Evolutionary conservation across 1,140 invertebrate genomes (phyloP).

Genomic region (Bombus breviceps): DNA sequence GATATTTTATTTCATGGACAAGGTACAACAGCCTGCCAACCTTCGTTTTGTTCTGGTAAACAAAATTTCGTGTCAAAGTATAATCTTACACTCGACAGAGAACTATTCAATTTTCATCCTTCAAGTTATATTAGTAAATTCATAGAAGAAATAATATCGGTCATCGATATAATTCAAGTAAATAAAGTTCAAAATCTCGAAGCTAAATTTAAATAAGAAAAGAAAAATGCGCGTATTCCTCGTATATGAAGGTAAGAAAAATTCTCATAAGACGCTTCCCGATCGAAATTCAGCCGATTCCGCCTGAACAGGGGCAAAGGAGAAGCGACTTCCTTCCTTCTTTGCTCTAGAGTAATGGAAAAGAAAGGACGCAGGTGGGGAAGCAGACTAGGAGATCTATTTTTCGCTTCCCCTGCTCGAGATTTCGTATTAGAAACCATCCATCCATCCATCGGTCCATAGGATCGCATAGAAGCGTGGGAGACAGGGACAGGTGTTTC

Average conservation of each 20-base stretch:
- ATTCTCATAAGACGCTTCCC: not conserved
- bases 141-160: no score
- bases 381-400: conserved; percentile 60
- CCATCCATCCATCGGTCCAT: conserved; percentile 58
- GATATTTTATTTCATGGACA: conserved; percentile 14
- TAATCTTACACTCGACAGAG: not conserved
- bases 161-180: no score
- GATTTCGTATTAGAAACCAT: conserved; percentile 56
- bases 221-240: not conserved
- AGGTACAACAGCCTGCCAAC: not conserved
- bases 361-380: conserved; percentile 63
- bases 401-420: conserved; percentile 56
- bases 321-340: conserved; percentile 59
- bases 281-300: conserved; percentile 69
- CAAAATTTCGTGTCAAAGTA: not conserved
- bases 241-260: no score
- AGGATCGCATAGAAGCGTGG: conserved; percentile 70
- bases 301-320: conserved; percentile 6
- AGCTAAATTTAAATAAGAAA: not conserved
- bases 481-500: conserved; percentile 78
- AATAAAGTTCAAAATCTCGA: not conserved
- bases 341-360: conserved; percentile 69
- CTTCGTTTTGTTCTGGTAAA: not conserved
- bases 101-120: not conserved
- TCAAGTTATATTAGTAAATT: not conserved